A percentile compares a stretch with the other conserved stretches of the same genome.
phyloP scores from a whole-genome alignment of 1,140 invertebrate species.

The Orchestia grillus region DNA sequence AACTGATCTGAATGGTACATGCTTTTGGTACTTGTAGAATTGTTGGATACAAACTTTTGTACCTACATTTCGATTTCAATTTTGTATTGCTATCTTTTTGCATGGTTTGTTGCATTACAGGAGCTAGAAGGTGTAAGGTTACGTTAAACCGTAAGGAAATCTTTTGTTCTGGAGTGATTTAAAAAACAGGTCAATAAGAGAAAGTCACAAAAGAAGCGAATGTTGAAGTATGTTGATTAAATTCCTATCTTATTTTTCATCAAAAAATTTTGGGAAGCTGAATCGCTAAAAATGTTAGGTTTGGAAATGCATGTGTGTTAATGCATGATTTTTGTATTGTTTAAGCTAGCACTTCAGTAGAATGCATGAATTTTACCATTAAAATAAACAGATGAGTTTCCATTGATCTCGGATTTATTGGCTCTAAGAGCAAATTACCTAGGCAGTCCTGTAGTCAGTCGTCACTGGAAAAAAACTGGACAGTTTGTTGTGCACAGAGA shows the following conservation, averaged over 20 bases:
- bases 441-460: too few relatives aligned
- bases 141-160: too few relatives aligned
- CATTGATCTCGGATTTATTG: too few relatives aligned
- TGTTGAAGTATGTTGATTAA: not conserved
- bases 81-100: not conserved
- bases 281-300: too few relatives aligned
- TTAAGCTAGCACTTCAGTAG: too few relatives aligned
- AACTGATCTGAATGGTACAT: not conserved
- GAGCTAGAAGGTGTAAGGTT: not conserved
- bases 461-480: too few relatives aligned
- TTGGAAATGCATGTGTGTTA: too few relatives aligned
- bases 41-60: not conserved
- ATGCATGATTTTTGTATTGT: too few relatives aligned
- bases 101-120: not conserved
- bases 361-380: too few relatives aligned
- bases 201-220: not conserved
- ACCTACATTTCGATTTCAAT: not conserved
- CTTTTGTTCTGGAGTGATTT: not conserved
- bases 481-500: too few relatives aligned
- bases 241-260: not conserved
- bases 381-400: too few relatives aligned
- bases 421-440: too few relatives aligned
- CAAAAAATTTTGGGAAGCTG: not conserved
- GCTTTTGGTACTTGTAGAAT: not conserved
- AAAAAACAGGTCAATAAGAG: not conserved